Evolutionary conservation across 1,140 invertebrate genomes (phyloP), one percentile per base, ranked within the genome.

Genomic region (Drosophila parvula): DNA sequence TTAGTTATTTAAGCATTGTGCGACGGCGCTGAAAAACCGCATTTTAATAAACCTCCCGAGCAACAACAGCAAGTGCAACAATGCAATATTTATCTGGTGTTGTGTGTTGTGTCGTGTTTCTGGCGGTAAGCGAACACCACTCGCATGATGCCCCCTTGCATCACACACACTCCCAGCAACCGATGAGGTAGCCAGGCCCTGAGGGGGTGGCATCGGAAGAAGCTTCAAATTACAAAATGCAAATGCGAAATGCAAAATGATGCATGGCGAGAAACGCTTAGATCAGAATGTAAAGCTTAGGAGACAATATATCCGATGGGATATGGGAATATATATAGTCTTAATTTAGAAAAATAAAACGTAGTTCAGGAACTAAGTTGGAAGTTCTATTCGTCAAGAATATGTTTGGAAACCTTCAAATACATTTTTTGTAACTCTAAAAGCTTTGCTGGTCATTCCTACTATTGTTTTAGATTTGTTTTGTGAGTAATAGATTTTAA

Each of bases 1-100:
- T 85, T 86, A 86, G 82, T 81, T 85, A 85, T 85, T 85, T 85
- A 85, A 85, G 82, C 69, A 85, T 67, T 81, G 63, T 85, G 81
- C 74, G 81, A 77, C 81, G 41, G 50, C 51, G 62, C 59, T 78
- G 65, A 53, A 85, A 80, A 74, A 81, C 81, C 81, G 81, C 81
- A 85, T 85, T 81, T 84, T 62, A 85, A 85, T 84, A 81, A 74
- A 78, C 63, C 71, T 56, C 36, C 53, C 60, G 22, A 38, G 32
- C 34, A 47, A n/a, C 34, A 41, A 58, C 51, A 76, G 44, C 73
- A 75, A 75, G 67, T 73, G 69, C 70, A 75, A 59, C 76, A 83
- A 76, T 79, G 75, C 41, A 44, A 58, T 73, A 56, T 45, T 74
- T 61, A 48, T 51, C 53, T 55, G 53, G 41, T 65, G 27, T 62